phyloP scores from a whole-genome alignment of 2,888 invertebrate genomes.

The Syrphus vitripennis region DNA sequence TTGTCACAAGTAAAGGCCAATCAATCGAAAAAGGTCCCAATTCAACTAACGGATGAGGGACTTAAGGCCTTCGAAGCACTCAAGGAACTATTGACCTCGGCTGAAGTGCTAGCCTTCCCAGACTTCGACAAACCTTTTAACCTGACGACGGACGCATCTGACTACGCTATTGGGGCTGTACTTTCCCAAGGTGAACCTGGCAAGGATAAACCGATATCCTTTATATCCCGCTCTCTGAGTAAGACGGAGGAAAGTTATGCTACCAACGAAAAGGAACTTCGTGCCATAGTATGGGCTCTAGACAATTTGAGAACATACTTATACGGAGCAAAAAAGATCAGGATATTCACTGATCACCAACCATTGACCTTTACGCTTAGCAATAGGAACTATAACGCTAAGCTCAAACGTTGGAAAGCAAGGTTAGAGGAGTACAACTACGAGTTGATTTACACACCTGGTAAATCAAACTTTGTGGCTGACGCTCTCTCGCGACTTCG shows the following conservation, averaged over 20 bases:
- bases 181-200: constrained; percentile 1
- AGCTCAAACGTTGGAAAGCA: constrained; percentile 44
- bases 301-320: constrained; percentile 16
- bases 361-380: constrained; percentile 29
- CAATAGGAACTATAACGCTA: constrained; percentile 41
- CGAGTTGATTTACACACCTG: too few relatives aligned
- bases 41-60: not conserved
- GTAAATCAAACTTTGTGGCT: constrained; percentile 17
- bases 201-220: not conserved
- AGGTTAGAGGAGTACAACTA: too few relatives aligned
- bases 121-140: constrained; percentile 18
- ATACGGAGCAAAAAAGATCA: constrained; percentile 25
- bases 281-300: not conserved
- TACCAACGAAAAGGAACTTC: not conserved
- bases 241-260: too few relatives aligned
- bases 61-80: not conserved
- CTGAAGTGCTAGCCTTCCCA: constrained; percentile 13
- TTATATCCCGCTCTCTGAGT: too few relatives aligned
- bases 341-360: constrained; percentile 35
- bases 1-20: not conserved
- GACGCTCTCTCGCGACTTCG: constrained; percentile 27
- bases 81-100: not conserved
- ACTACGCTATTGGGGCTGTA: constrained; percentile 30
- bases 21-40: not conserved
- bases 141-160: constrained; percentile 13